phyloP scores from a whole-genome alignment of 2,888 invertebrate genomes.

The Temnothorax ravouxi region DNA sequence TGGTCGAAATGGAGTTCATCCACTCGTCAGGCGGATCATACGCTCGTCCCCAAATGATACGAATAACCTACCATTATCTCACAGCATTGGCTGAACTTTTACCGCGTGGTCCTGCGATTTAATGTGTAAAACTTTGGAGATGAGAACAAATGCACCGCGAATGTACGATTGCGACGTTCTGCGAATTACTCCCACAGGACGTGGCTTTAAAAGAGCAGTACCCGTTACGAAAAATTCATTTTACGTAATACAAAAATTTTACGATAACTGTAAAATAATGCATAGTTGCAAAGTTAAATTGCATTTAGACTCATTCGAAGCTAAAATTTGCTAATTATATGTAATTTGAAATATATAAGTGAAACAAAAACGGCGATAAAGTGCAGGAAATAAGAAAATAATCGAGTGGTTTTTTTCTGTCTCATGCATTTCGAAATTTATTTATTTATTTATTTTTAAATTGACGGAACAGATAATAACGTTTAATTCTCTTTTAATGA shows the following conservation, averaged over 20 bases:
- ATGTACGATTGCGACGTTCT: slow-evolving; percentile 61
- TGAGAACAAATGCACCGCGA: slow-evolving; percentile 67
- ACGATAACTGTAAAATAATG: slow-evolving; percentile 1
- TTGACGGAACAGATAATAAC: not conserved
- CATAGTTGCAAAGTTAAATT: slow-evolving; percentile 4
- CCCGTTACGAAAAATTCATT: slow-evolving; percentile 19
- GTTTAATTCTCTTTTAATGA: slow-evolving; percentile 12
- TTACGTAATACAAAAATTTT: slow-evolving; percentile 4
- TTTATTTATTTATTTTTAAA: not conserved
- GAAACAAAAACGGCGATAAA: slow-evolving; percentile 5
- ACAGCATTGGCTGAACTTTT: slow-evolving; percentile 65
- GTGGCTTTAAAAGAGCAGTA: slow-evolving; percentile 22
- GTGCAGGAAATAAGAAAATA: not conserved
- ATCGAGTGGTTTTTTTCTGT: not conserved
- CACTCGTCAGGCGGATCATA: slow-evolving; percentile 4
- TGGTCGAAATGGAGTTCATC: not conserved
- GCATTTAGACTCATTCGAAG: not conserved
- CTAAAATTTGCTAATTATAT: not conserved
- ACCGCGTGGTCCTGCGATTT: slow-evolving; percentile 62
- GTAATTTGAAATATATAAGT: not conserved
- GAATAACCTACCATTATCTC: slow-evolving; percentile 68
- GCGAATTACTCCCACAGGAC: slow-evolving; percentile 56
- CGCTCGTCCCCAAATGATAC: slow-evolving; percentile 35
- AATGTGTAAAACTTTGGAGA: slow-evolving; percentile 67
- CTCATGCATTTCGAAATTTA: too few relatives aligned